Percentiles rank a stretch among this genome's conserved stretches.
Conservation (phyloP, 2,113 vertebrate genomes). For the Myxocyprinus asiaticus region DNA sequence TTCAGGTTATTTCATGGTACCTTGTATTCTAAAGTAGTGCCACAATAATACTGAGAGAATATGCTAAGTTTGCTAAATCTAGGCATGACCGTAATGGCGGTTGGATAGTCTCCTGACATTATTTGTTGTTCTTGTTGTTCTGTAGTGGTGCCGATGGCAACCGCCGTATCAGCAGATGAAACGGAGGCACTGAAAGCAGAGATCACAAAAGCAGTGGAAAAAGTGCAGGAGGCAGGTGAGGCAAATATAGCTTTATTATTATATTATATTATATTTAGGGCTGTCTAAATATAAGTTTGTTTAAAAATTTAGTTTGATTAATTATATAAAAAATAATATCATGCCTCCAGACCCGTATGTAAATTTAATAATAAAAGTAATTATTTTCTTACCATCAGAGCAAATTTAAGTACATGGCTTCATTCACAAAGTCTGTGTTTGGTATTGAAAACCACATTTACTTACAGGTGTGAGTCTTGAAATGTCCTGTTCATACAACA, state of each 20-base stretch:
- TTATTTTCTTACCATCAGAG: too few species aligned
- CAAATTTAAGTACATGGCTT: too few species aligned
- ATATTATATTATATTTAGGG: too few species aligned
- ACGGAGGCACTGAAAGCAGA: constrained; percentile 94
- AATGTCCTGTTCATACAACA: too few species aligned
- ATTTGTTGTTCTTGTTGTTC: constrained; percentile 21
- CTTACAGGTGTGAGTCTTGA: too few species aligned
- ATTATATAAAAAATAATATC: too few species aligned
- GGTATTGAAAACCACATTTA: too few species aligned
- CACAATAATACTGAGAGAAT: not conserved
- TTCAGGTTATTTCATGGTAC: not conserved
- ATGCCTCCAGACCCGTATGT: too few species aligned
- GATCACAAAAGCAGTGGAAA: constrained; percentile 95
- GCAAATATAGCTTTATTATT: not conserved
- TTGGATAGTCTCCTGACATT: not conserved
- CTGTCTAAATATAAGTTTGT: too few species aligned
- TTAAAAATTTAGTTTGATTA: too few species aligned
- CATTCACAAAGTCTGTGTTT: too few species aligned
- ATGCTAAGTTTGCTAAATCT: not conserved
- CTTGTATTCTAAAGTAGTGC: not conserved
- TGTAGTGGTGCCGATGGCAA: constrained; percentile 86
- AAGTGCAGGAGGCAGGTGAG: constrained; percentile 94
- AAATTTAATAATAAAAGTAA: too few species aligned
- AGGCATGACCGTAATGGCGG: not conserved
- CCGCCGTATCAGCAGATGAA: constrained; percentile 86